Base-by-base conservation (phyloP, 1,140 invertebrate species). In the Diorhabda elongata region DNA sequence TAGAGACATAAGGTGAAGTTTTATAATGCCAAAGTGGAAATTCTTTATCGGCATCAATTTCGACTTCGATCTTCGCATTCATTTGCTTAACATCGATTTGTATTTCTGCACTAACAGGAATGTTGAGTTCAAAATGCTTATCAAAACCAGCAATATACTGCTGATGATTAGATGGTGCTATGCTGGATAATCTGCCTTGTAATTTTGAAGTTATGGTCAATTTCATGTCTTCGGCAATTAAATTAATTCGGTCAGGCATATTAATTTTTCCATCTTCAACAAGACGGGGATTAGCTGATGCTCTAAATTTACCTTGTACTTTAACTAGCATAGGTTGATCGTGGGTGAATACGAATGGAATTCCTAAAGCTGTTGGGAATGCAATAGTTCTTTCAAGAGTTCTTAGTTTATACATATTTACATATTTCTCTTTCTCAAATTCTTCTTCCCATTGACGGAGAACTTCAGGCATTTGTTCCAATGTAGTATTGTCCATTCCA, bases 321-420 rank as follows among this genome's bases (percentile, higher is more conserved):
- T 77, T 81, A 0, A 82, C 8, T 3, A 89, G 64, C 0, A 81
- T 80, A 2, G 89, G 88, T 44, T 77, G 75, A 62, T 85, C 84
- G 57, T 87, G 83, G 26, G 83, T 85, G 78, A 83, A 89, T 60
- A 87, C 77, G 73, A 89, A 89, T 43, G 89, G 89, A 63, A 91
- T 81, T 77, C 90, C 90, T 67, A 83, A 86, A 69, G 85, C 86
- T 8, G 87, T 84, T 2, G 90, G 89, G 83, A 90, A 88, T 77
- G 85, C 85, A 2, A 90, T 75, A 3, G 83, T 83, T 2, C 86
- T 75, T 62, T 85, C 81, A 61, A 84, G 83, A 76, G 64, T 84
- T 85, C 7, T 73, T 2, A 88, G 72, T 72, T 86, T 88, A 42
- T 83, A 88, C 77, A 84, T 84, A 73, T 87, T 84, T 62, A 84